Conservation (phyloP, 2,797 vertebrate genomes). For the Mormyrops boulengeri region DNA sequence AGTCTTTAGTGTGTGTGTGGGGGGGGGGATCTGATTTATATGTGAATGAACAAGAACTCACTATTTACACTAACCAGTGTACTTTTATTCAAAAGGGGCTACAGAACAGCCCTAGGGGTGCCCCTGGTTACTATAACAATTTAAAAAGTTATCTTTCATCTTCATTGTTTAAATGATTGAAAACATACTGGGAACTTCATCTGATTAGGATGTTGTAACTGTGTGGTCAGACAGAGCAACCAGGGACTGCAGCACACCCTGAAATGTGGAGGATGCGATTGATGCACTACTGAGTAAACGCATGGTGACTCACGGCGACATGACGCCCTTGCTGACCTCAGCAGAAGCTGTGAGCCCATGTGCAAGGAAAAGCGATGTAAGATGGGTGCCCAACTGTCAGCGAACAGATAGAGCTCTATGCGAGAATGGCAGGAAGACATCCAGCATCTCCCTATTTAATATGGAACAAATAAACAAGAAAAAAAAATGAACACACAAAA, state of each 20-base stretch:
- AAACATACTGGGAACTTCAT: neutral
- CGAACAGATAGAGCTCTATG: neutral
- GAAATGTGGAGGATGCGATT: neutral
- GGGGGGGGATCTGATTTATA: too few relatives aligned
- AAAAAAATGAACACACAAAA: slow-evolving; percentile 55
- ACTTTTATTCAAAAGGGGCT: too few relatives aligned
- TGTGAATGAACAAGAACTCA: too few relatives aligned
- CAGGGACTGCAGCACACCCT: neutral
- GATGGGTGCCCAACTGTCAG: neutral
- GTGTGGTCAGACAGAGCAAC: neutral
- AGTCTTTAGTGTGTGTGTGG: too few relatives aligned
- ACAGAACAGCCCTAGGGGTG: too few relatives aligned
- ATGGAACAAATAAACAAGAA: slow-evolving; percentile 33
- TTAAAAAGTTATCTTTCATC: neutral
- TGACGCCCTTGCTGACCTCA: neutral
- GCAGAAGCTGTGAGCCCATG: neutral
- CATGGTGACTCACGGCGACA: neutral
- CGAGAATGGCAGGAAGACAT: slow-evolving; percentile 46
- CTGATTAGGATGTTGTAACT: neutral
- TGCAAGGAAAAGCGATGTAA: neutral
- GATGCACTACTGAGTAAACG: too few relatives aligned
- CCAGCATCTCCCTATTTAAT: slow-evolving; percentile 52
- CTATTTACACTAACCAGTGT: too few relatives aligned
- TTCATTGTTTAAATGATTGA: neutral
- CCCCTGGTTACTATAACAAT: too few relatives aligned